Evolutionary conservation across 2,797 vertebrate genomes (phyloP), one percentile per base, ranked within the genome.

Genomic region (Phoeniculus purpureus): DNA sequence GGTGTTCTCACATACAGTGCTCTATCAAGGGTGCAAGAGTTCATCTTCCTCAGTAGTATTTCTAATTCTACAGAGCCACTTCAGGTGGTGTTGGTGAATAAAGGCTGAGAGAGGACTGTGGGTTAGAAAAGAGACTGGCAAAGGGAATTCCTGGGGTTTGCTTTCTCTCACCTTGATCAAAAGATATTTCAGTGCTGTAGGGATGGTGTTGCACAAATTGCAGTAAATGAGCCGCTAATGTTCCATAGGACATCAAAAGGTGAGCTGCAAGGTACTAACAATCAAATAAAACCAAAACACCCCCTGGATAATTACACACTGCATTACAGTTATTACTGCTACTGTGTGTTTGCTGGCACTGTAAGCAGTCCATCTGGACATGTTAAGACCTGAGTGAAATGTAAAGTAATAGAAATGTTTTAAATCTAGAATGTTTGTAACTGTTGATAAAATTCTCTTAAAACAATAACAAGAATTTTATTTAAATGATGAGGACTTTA

Each of bases 161-260:
- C 65, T 85, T 85, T 65, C 81, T 85, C 29, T 82, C 51, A 20
- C 65, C 52, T 81, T 89, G 68, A 94, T 92, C 65, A 87, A 74
- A 92, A 89, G 65, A 15, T 14, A 65, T 82, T n/a, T 77, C 58
- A 27, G 43, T 70, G 68, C 51, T 58, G 21, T 51, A 45, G 75
- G 55, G n/a, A 48, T 48, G 78, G 48, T 60, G 71, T 86, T 90
- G 82, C 88, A 84, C 81, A 81, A 56, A 67, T 84, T 81, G 52
- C 32, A 67, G 60, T 79, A 81, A 73, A 76, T 27, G 22, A 78
- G 59, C 59, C 19, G 12, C 21, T 56, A 18, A 27, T 76, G 37
- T 76, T 92, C 78, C 1, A 0, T 45, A 45, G 85, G 61, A 59
- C 68, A 85, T 89, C 61, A 85, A 76, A 93, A 90, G 68, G 20